Base-by-base conservation (phyloP, 2,888 invertebrate genomes). In the Pachymerium ferrugineum region DNA sequence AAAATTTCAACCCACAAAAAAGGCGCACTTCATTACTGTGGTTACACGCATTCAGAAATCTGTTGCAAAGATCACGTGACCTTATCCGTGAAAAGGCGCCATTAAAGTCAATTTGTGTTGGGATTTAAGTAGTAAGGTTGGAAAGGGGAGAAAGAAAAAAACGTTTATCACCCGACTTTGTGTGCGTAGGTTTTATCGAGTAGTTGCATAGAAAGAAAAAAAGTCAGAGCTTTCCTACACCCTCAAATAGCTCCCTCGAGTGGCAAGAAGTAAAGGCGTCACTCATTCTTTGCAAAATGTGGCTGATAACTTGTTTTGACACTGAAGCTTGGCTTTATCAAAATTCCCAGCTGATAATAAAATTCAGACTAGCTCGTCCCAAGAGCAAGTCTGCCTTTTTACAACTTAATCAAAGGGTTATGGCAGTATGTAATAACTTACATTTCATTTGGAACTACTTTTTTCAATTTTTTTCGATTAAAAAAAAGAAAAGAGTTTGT, bases 341-440 rank as follows among this genome's bases (percentile, higher is more conserved):
- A 47, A 47, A 47, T 47, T 47, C 47, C 47, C 47, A 47, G 47
- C 47, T 47, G 47, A 47, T 47, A 47, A 47, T 47, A 47, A 47
- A 47, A 47, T 47, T 47, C 47, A 47, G 47, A 47, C 47, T 16
- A 47, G 47, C 47, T 47, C 47, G 47, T 47, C 47, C 47, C 47
- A 47, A 47, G 47, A 47, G 47, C 47, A 47, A 47, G 47, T 47
- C 47, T 47, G 47, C 47, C 47, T 47, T 47, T n/a, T 47, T 47
- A 47, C 47, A 47, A 47, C 47, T 47, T 47, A 47, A 47, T 47
- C 47, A n/a, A n/a, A n/a, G n/a, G n/a, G n/a, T n/a, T n/a, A n/a
- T n/a, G n/a, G n/a, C n/a, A n/a, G n/a, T n/a, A n/a, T n/a, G n/a
- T n/a, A n/a, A n/a, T n/a, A n/a, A n/a, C n/a, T n/a, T n/a, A n/a